phyloP scores from a whole-genome alignment of 2,113 vertebrate genomes.

The Larimichthys polyactis region DNA sequence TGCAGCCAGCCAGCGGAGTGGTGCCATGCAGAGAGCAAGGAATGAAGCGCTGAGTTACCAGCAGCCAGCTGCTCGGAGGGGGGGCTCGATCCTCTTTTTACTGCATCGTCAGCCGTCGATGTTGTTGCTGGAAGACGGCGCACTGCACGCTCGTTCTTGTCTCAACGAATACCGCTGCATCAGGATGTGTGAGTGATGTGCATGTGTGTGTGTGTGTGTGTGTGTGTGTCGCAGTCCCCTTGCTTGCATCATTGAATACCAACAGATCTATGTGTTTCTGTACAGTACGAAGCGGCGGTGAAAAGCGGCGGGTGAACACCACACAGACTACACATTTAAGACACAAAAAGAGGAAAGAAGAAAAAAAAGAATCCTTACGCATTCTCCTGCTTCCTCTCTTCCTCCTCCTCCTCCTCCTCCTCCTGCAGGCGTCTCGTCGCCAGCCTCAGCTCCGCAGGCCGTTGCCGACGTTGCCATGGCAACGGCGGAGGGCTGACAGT shows the following conservation, averaged over 20 bases:
- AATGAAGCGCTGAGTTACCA: conserved; percentile 55
- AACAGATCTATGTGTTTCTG: conserved; percentile 37
- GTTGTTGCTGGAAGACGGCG: conserved; percentile 46
- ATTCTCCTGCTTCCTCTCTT: conserved; percentile 80
- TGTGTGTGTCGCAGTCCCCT: conserved; percentile 72
- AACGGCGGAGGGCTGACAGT: conserved; percentile 83
- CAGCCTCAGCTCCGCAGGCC: conserved; percentile 83
- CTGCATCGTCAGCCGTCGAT: conserved; percentile 56
- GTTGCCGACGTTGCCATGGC: conserved; percentile 87
- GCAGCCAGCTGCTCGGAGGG: conserved; percentile 44
- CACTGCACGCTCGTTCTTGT: conserved; percentile 57
- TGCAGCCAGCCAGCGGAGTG: conserved; percentile 47
- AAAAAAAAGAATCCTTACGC: conserved; percentile 79
- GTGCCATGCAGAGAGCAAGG: conserved; percentile 57
- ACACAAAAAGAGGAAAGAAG: background rate
- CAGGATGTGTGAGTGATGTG: conserved; percentile 51
- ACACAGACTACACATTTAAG: background rate
- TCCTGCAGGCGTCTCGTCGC: conserved; percentile 76
- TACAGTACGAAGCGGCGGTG: background rate
- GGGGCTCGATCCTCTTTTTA: conserved; percentile 66
- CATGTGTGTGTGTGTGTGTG: conserved; percentile 54
- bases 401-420: conserved; percentile 54
- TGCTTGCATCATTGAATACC: conserved; percentile 66
- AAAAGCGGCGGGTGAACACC: background rate
- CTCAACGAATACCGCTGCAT: conserved; percentile 69